Conservation (phyloP, 2,888 invertebrate genomes). For the Perizoma affinitatum region DNA sequence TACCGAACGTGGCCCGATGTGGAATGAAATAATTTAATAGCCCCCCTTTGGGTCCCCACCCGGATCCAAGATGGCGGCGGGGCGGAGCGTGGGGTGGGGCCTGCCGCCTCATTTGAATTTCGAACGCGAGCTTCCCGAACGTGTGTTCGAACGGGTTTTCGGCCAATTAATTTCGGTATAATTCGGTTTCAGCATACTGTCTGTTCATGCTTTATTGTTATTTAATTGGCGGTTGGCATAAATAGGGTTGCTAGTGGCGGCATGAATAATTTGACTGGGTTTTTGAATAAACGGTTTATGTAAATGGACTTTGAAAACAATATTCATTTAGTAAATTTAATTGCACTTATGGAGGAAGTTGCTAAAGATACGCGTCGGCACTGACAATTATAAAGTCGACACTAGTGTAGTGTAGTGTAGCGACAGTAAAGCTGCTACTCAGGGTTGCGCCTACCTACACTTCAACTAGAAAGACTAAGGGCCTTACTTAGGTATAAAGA, state of each 20-base stretch:
- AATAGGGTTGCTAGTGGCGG: conserved; percentile 29
- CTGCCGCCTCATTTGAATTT: conserved; percentile 83
- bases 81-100: conserved; percentile 78
- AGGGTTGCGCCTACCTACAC: too few relatives aligned
- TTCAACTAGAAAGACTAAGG: too few relatives aligned
- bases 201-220: conserved; percentile 67
- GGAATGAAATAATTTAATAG: conserved; percentile 84
- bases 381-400: too few relatives aligned
- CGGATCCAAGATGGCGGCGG: conserved; percentile 80
- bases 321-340: too few relatives aligned
- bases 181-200: conserved; percentile 69
- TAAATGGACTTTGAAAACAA: conserved; percentile 16
- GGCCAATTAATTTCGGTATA: conserved; percentile 81
- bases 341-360: too few relatives aligned
- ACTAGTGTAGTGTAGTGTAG: too few relatives aligned
- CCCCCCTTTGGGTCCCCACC: conserved; percentile 64
- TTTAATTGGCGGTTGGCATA: conserved; percentile 62
- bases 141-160: conserved; percentile 80
- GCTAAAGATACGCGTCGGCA: too few relatives aligned
- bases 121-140: conserved; percentile 79
- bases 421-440: too few relatives aligned
- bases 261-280: conserved; percentile 20
- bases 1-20: conserved; percentile 78
- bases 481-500: too few relatives aligned
- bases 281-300: conserved; percentile 18